Evolutionary conservation across 2,113 vertebrate genomes (phyloP).

Genomic region (Myotis lucifugus): DNA sequence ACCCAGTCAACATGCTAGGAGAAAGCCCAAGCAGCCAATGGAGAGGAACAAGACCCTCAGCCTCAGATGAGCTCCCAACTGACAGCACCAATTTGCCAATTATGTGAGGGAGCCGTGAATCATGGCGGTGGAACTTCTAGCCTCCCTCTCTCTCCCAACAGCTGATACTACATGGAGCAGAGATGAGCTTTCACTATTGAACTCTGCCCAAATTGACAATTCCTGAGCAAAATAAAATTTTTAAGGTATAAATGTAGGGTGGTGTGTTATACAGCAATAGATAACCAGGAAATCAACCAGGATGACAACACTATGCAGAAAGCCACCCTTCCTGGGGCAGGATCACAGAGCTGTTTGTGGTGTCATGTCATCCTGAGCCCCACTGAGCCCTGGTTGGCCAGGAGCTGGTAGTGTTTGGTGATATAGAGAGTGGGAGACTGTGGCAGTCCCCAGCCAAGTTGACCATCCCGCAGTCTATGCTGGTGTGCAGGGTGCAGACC

Average conservation of each 20-base stretch:
- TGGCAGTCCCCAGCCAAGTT: not conserved
- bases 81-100: not conserved
- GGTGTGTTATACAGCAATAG: not conserved
- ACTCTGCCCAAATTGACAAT: not conserved
- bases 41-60: not conserved
- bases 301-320: not conserved
- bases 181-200: not conserved
- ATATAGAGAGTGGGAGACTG: not conserved
- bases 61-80: not conserved
- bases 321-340: not conserved
- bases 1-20: not conserved
- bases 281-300: not conserved
- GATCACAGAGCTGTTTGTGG: slow-evolving; percentile 51
- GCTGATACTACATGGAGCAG: not conserved
- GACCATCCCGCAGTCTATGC: not conserved
- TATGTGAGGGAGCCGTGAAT: not conserved
- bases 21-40: not conserved
- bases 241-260: not conserved
- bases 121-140: not conserved
- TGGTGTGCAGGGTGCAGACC: not conserved
- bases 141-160: not conserved
- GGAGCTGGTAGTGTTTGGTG: not conserved
- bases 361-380: not conserved
- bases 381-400: not conserved
- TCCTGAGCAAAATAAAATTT: not conserved